Evolutionary conservation across 2,888 invertebrate genomes (phyloP).

Genomic region (Polyploca ridens): DNA sequence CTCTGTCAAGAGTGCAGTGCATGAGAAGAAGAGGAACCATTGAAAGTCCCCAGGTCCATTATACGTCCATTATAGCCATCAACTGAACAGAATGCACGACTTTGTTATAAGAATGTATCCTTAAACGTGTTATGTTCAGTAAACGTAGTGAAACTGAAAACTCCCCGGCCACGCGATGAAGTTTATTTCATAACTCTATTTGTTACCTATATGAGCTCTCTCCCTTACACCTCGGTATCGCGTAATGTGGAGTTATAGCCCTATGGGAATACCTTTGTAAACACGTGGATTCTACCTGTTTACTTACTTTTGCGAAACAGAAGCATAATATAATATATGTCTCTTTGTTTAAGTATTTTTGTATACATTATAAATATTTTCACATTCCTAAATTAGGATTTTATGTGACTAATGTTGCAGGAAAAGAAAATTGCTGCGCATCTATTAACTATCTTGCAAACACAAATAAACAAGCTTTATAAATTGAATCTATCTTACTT

Average conservation of each 20-base stretch:
- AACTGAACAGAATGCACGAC: no score
- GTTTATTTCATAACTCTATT: slow-evolving; percentile 35
- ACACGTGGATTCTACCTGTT: slow-evolving; percentile 29
- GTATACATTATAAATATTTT: neutral
- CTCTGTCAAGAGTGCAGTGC: no score
- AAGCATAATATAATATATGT: slow-evolving; percentile 1
- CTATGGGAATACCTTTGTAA: slow-evolving; percentile 42
- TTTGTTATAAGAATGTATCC: neutral
- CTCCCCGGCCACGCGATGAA: slow-evolving; percentile 22
- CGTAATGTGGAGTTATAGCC: slow-evolving; percentile 50
- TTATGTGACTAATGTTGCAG: neutral
- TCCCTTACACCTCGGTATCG: slow-evolving; percentile 16
- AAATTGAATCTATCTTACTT: neutral
- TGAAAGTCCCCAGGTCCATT: no score
- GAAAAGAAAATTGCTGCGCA: no score
- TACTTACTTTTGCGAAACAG: neutral
- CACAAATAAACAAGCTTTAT: no score
- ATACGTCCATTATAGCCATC: no score
- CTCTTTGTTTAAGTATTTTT: no score
- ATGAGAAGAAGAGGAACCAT: no score
- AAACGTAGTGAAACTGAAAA: neutral
- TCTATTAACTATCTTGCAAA: no score
- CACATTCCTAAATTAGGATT: neutral
- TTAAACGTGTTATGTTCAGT: no score
- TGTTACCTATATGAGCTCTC: slow-evolving; percentile 18